phyloP scores from a whole-genome alignment of 2,113 vertebrate genomes.

The Anguilla japonica region DNA sequence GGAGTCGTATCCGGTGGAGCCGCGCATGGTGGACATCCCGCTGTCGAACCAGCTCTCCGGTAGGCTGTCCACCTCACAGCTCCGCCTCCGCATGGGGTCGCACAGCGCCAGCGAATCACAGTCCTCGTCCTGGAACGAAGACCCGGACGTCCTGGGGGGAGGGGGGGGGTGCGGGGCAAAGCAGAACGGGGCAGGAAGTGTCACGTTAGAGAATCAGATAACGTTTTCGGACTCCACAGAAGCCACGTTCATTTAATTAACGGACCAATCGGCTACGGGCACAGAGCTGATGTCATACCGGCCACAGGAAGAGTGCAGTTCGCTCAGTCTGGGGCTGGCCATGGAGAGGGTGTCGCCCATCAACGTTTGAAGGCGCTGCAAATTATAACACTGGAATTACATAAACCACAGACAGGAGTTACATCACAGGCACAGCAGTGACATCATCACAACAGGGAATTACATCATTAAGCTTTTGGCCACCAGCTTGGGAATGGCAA shows the following conservation, averaged over 20 bases:
- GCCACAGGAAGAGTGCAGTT: slow-evolving; percentile 74
- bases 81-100: slow-evolving; percentile 83
- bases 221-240: neutral
- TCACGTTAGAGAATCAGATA: neutral
- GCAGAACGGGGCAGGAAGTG: neutral
- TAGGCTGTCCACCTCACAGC: slow-evolving; percentile 86
- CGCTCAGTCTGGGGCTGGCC: slow-evolving; percentile 75
- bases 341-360: slow-evolving; percentile 73
- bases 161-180: neutral
- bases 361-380: slow-evolving; percentile 73
- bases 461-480: neutral
- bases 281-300: slow-evolving; percentile 65
- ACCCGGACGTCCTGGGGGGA: slow-evolving; percentile 70
- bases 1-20: slow-evolving; percentile 86
- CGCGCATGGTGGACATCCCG: slow-evolving; percentile 87
- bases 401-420: neutral
- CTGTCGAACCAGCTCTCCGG: slow-evolving; percentile 89
- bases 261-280: too few species aligned
- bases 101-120: slow-evolving; percentile 86
- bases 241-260: neutral
- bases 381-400: neutral
- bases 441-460: neutral
- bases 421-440: neutral
- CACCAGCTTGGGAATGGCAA: too few species aligned
- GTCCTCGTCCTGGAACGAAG: slow-evolving; percentile 75